Conservation (phyloP, 2,113 vertebrate genomes). For the Cyrtonyx montezumae region DNA sequence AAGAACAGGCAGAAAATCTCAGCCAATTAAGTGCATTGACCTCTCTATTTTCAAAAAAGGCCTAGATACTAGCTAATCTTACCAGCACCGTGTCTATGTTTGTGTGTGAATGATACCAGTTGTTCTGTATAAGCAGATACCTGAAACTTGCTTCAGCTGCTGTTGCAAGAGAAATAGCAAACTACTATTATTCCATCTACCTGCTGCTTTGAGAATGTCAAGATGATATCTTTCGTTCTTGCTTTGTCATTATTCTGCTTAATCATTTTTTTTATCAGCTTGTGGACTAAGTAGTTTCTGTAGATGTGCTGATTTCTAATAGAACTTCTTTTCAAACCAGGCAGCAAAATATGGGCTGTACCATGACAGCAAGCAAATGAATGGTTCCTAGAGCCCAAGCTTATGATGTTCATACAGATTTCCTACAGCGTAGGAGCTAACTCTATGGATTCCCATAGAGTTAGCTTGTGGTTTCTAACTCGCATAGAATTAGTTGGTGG, state of each 20-base stretch:
- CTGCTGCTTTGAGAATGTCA: background rate
- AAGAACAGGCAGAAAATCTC: background rate
- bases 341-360: background rate
- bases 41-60: background rate
- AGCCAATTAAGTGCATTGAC: background rate
- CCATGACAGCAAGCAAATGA: background rate
- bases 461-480: too few relatives aligned
- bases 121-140: background rate
- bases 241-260: conserved; percentile 8
- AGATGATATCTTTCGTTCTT: background rate
- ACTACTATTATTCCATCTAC: background rate
- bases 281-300: background rate
- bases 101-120: background rate
- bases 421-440: background rate
- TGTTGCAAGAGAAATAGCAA: conserved; percentile 22
- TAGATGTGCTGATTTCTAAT: background rate
- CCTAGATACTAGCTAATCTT: background rate
- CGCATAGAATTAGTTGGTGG: too few relatives aligned
- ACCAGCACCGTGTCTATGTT: background rate
- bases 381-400: background rate
- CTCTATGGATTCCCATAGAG: too few relatives aligned
- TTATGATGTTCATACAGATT: background rate
- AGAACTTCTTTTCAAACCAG: background rate
- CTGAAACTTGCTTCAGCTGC: background rate
- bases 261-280: conserved; percentile 22